Conservation (phyloP, 2,888 invertebrate genomes). For the Cephus spinipes region DNA sequence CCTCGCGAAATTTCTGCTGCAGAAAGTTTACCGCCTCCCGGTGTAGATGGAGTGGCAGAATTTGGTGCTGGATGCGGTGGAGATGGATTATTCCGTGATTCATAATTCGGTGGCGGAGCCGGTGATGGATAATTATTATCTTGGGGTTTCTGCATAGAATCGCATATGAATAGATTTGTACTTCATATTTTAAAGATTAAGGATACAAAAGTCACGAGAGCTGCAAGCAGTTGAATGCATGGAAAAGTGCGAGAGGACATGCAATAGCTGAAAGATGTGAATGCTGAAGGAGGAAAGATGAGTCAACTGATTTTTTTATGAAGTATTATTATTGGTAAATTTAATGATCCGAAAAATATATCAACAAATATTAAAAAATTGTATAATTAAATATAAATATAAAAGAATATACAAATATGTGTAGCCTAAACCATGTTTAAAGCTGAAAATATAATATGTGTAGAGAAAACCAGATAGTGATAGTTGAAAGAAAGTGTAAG, state of each 20-base stretch:
- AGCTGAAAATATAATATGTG: neutral
- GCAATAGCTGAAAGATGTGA: neutral
- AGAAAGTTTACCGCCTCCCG: slow-evolving; percentile 50
- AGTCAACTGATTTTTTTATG: neutral
- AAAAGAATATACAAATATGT: neutral
- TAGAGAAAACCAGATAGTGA: neutral
- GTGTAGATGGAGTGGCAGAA: slow-evolving; percentile 36
- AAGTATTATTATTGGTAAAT: neutral
- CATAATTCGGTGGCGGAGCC: slow-evolving; percentile 35
- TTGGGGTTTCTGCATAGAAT: slow-evolving; percentile 40
- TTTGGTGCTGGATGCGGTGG: slow-evolving; percentile 35
- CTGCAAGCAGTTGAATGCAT: neutral
- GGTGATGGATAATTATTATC: slow-evolving; percentile 33
- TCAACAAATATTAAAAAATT: slow-evolving; percentile 10
- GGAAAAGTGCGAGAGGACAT: neutral
- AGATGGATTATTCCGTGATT: slow-evolving; percentile 22
- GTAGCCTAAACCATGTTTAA: neutral
- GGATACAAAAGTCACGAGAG: neutral
- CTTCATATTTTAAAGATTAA: neutral
- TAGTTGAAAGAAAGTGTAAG: neutral
- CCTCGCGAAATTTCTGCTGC: slow-evolving; percentile 64
- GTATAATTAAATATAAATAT: neutral
- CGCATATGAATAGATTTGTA: neutral
- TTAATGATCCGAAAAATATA: neutral
- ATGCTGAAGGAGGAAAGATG: neutral